Percentiles rank a stretch among this genome's conserved stretches.
phyloP scores from a whole-genome alignment of 1,140 invertebrate species.

The Drosophila simulans region DNA sequence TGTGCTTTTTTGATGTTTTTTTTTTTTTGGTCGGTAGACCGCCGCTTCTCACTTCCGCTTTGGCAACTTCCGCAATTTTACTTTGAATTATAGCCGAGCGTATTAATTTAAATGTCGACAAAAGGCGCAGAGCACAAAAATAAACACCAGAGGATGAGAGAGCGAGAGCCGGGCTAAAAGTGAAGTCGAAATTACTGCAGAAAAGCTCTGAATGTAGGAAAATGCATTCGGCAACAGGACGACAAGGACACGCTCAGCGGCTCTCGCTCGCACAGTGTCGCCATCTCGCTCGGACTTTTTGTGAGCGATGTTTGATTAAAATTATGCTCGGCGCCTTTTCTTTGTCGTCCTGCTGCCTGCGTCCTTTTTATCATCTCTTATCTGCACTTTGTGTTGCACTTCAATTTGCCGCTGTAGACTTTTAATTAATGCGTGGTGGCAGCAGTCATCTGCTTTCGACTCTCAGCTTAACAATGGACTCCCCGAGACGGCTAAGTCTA shows the following conservation, averaged over 20 bases:
- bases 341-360: background rate
- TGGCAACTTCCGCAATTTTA: conserved; percentile 83
- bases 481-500: conserved; percentile 12
- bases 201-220: conserved; percentile 21
- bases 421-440: conserved; percentile 69
- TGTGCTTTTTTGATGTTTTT: conserved; percentile 6
- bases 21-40: conserved; percentile 46
- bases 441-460: conserved; percentile 25
- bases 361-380: conserved; percentile 13
- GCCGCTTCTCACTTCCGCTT: conserved; percentile 82
- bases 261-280: conserved; percentile 6
- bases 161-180: conserved; percentile 26
- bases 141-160: conserved; percentile 49
- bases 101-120: conserved; percentile 83
- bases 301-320: conserved; percentile 76
- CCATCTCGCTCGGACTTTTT: conserved; percentile 30
- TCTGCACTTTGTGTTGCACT: conserved; percentile 57
- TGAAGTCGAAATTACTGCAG: conserved; percentile 43
- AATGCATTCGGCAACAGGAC: conserved; percentile 30
- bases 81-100: conserved; percentile 83
- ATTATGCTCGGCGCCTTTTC: conserved; percentile 60
- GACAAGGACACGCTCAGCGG: conserved; percentile 1
- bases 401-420: conserved; percentile 70
- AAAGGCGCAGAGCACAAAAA: conserved; percentile 72
- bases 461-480: conserved; percentile 19